Evolutionary conservation across 1,140 invertebrate genomes (phyloP).

Genomic region (Probaryconus sp.): DNA sequence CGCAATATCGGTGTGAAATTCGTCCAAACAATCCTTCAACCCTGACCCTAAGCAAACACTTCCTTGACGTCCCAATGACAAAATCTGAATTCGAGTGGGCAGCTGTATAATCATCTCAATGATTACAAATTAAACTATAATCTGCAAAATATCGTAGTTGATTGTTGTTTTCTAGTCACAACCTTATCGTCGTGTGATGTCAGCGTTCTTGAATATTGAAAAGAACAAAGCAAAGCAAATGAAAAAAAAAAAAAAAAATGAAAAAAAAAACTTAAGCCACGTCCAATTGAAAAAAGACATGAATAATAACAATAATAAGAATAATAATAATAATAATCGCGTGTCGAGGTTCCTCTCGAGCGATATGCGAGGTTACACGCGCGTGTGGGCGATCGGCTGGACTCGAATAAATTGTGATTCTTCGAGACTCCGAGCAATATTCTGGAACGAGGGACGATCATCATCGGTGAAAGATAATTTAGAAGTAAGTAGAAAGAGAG

Average conservation of each 20-base stretch:
- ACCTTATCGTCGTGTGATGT: slow-evolving; percentile 40
- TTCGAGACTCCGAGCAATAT: slow-evolving; percentile 33
- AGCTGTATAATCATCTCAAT: slow-evolving; percentile 9
- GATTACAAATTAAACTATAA: slow-evolving; percentile 19
- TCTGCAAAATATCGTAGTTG: slow-evolving; percentile 6
- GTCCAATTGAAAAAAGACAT: slow-evolving; percentile 18
- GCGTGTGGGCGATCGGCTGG: slow-evolving; percentile 41
- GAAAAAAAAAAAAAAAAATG: slow-evolving; percentile 16
- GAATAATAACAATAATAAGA: slow-evolving; percentile 38
- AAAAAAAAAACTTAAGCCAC: not conserved
- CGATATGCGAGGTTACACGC: slow-evolving; percentile 24
- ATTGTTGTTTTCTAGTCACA: slow-evolving; percentile 17
- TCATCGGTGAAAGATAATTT: slow-evolving; percentile 35
- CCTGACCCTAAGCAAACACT: not conserved
- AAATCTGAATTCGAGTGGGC: slow-evolving; percentile 1
- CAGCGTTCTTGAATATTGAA: slow-evolving; percentile 29
- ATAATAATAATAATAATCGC: too few species aligned
- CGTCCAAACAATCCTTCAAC: slow-evolving; percentile 24
- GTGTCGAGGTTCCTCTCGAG: slow-evolving; percentile 11
- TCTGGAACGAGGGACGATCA: slow-evolving; percentile 26
- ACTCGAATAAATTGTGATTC: slow-evolving; percentile 35
- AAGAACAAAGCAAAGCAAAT: slow-evolving; percentile 9
- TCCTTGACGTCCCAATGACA: not conserved
- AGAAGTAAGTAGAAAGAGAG: slow-evolving; percentile 6
- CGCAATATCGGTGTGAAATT: too few species aligned